Evolutionary conservation across 1,140 invertebrate species (phyloP), one percentile per base, ranked within the genome.

Genomic region (Listronotus bonariensis): DNA sequence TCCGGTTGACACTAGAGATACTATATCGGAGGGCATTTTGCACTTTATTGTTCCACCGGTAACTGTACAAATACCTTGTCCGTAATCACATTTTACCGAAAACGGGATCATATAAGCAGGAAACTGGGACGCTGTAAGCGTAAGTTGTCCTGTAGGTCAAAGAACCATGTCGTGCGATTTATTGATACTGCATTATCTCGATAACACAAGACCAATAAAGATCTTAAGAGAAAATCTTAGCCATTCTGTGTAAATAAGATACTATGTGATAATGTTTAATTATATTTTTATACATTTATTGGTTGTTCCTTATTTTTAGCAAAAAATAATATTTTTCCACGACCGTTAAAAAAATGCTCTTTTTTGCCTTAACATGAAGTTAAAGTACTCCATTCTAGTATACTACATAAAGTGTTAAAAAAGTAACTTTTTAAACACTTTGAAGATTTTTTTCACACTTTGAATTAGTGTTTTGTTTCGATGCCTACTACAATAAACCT

Each of bases 1-100:
- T 6, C 84, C 82, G 0, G 83, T 79, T 0, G 81, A 78, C 32
- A 85, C 73, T 48, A 85, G 66, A 3, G 77, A 71, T 0, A 80
- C 60, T 1, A 81, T 79, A 67, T 85, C 83, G 5, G 81, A 80
- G 75, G 77, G 76, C 76, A 78, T 78, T 46, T 68, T 72, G 40
- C 17, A 26, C 14, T 20, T 18, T 8, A 32, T 36, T 8, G 41
- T 46, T 49, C 57, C 56, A 40, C 42, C 65, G n/a, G 45, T 15
- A 51, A 63, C 52, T 3, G 65, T 34, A 14, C 63, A 72, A 38
- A 65, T 40, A 31, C 41, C 58, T 20, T 49, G n/a, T 17, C 52
- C 43, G 34, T 51, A 58, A 41, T 65, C 61, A 64, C 56, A 71
- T 43, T 58, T 68, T 46, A 65, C 41, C 26, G 11, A 58, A 49